Percentiles rank a stretch among this genome's conserved stretches.
phyloP scores from a whole-genome alignment of 2,113 vertebrate genomes.

The Puffinus mauretanicus region DNA sequence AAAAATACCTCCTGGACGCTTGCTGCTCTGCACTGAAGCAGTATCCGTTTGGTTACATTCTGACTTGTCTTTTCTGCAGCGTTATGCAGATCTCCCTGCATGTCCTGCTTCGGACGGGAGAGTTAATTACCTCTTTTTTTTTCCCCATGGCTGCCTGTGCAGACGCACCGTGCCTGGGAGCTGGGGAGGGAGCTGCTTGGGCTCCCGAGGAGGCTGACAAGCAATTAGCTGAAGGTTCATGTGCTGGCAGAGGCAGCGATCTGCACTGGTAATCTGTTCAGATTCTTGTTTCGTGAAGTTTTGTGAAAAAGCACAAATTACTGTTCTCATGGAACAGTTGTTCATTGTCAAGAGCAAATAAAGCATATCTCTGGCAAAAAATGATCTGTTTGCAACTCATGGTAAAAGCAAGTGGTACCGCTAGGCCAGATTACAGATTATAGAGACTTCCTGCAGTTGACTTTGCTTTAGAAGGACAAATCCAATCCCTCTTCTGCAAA shows the following conservation, averaged over 20 bases:
- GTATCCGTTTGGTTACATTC: not conserved
- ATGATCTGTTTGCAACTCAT: not conserved
- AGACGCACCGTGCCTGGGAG: fast-evolving
- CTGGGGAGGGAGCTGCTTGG: not conserved
- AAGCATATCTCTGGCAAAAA: not conserved
- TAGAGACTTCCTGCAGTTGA: not conserved
- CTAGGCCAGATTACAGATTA: not conserved
- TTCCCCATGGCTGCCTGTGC: too few species aligned
- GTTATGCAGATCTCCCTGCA: not conserved
- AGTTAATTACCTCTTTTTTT: not conserved
- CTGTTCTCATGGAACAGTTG: not conserved
- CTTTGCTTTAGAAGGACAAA: not conserved
- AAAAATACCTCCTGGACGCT: not conserved
- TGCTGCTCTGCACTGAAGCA: not conserved
- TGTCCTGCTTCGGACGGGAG: not conserved
- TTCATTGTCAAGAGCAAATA: not conserved
- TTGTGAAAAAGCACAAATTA: not conserved
- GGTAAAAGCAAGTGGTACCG: fast-evolving
- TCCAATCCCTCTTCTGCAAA: not conserved
- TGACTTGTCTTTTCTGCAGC: not conserved
- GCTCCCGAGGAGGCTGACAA: not conserved
- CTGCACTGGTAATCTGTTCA: not conserved
- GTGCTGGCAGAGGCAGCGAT: not conserved
- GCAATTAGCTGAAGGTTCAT: not conserved
- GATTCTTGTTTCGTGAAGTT: not conserved